Base-by-base conservation (phyloP, 2,888 invertebrate genomes). In the Agonum fuliginosum region DNA sequence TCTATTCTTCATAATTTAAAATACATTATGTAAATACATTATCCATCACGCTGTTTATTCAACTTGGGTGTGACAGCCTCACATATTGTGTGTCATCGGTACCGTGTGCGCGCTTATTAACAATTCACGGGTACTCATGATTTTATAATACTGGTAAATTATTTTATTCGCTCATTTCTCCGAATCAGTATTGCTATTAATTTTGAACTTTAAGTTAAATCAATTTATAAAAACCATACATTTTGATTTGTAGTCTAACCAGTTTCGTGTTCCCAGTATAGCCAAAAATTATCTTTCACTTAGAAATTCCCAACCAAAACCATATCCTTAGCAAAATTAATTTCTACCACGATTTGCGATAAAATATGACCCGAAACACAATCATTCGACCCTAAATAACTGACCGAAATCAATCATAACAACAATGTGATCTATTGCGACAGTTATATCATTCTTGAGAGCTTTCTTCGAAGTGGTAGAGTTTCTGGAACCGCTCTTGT, bases 401-500 rank as follows among this genome's bases (percentile, higher is more conserved):
- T 41, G 41, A 41, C 37, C 19, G 0, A 41, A 67, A 62, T 62
- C n/a, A 62, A 34, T 27, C 24, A 58, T 4, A 58, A 58, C 58
- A 58, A 62, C n/a, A 62, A 62, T 17, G 6, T 37, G 46, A 12
- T n/a, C 8, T 12, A 41, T 58, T 58, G 58, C 54, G 22, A 58
- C n/a, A 37, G 24, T 58, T 22, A 12, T n/a, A 30, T 34, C 30
- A 62, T 6, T 34, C 22, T 20, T 37, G n/a, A n/a, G n/a, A 5
- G 37, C 22, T 37, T 74, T 74, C 74, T 41, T 17, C 12, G 74
- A 74, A 74, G n/a, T 65, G 30, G 41, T 27, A 27, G 37, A 24
- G 19, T 74, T 62, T 74, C 74, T 62, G 65, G 74, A 74, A 74
- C 37, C 65, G 43, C 6, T 41, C 27, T 51, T n/a, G n/a, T n/a